These are phyloP conservation scores for Helostoma temminkii DNA, from an alignment of 2,797 vertebrate species.

Conservation along the genomic window DNA sequence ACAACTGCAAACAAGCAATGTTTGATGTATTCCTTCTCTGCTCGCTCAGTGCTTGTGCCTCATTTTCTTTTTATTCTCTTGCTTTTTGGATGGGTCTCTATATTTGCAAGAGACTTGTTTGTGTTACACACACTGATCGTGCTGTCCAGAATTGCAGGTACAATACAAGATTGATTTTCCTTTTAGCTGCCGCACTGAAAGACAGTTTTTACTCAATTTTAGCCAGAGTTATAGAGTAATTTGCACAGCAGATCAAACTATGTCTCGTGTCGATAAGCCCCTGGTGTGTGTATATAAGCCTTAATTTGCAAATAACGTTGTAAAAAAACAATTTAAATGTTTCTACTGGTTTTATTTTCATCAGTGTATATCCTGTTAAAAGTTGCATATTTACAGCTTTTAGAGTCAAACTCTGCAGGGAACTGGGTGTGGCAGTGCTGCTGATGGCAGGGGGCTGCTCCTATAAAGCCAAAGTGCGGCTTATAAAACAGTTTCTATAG, in stretches of 20 bases:
- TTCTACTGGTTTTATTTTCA: slow-evolving; percentile 12
- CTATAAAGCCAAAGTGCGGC: slow-evolving; percentile 57
- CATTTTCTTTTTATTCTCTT: slow-evolving; percentile 37
- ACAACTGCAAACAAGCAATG: slow-evolving; percentile 48
- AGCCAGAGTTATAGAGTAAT: slow-evolving; percentile 19
- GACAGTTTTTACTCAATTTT: slow-evolving; percentile 22
- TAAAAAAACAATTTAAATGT: slow-evolving; percentile 23
- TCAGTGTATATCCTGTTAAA: slow-evolving; percentile 38
- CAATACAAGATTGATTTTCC: slow-evolving; percentile 48
- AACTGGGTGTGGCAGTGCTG: slow-evolving; percentile 27
- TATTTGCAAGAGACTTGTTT: slow-evolving; percentile 29
- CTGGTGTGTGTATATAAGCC: slow-evolving; percentile 24
- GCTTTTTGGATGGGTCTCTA: slow-evolving; percentile 11
- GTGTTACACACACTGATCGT: slow-evolving; percentile 52
- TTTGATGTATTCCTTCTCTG: slow-evolving; percentile 55
- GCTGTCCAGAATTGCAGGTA: slow-evolving; percentile 42
- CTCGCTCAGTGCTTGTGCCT: slow-evolving; percentile 22
- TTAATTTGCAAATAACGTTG: slow-evolving; percentile 29
- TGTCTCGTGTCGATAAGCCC: slow-evolving; percentile 24
- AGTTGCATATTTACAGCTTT: slow-evolving; percentile 57
- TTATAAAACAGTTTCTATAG: slow-evolving; percentile 60
- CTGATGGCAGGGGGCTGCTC: slow-evolving; percentile 53
- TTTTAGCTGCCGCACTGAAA: slow-evolving; percentile 29
- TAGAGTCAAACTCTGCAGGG: slow-evolving; percentile 54
- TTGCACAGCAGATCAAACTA: slow-evolving; percentile 27